Conservation (phyloP, 2,888 invertebrate species). For the Oconnorella tubifera region DNA sequence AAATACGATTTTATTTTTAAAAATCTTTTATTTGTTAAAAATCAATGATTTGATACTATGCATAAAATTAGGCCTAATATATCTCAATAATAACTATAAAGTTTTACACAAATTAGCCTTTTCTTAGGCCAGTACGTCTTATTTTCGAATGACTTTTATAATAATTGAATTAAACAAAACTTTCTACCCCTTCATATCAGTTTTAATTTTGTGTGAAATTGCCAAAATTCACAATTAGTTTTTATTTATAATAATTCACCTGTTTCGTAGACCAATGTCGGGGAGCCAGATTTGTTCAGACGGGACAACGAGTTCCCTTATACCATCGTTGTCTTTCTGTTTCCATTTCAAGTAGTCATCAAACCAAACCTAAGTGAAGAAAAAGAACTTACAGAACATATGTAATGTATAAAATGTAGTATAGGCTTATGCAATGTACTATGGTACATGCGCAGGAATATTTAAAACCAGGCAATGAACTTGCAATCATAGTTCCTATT, state of each 20-base stretch:
- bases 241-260: constrained; percentile 18
- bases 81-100: not conserved
- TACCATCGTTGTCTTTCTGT: constrained; percentile 8
- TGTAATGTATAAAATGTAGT: no score
- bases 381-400: no score
- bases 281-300: constrained; percentile 25
- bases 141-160: no score
- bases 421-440: no score
- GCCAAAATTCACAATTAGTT: not conserved
- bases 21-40: no score
- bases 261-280: constrained; percentile 25
- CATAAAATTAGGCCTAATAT: no score
- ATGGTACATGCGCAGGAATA: no score
- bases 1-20: not conserved
- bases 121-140: not conserved
- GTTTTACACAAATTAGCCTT: not conserved
- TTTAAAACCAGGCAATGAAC: no score
- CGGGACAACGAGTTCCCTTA: constrained; percentile 24
- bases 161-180: not conserved
- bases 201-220: not conserved
- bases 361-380: constrained; percentile 26
- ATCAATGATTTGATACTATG: no score
- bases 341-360: constrained; percentile 26
- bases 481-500: no score
- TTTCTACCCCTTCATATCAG: no score